A percentile compares a stretch with the other conserved stretches of the same genome.
Conservation (phyloP, 2,888 invertebrate species). For the Caenorhabditis angaria region DNA sequence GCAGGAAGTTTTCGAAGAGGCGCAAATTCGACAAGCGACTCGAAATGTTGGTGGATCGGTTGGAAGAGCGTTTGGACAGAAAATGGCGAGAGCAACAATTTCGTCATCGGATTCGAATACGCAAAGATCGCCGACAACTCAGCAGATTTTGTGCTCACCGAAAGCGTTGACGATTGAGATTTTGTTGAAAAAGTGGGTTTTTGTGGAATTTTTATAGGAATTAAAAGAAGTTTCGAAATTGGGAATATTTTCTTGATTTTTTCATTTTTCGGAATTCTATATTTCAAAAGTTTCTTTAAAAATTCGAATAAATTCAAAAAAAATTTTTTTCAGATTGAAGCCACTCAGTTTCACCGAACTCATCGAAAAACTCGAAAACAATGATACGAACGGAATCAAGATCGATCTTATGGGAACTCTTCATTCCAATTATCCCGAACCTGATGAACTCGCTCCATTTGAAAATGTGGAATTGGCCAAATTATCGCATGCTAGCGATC, state of each 20-base stretch:
- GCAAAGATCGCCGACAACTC: conserved; percentile 19
- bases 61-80: conserved; percentile 30
- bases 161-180: conserved; percentile 43
- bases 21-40: conserved; percentile 27
- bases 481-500: conserved; percentile 40
- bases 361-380: conserved; percentile 34
- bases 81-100: conserved; percentile 18
- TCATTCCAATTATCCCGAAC: conserved; percentile 36
- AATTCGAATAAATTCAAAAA: neutral
- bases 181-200: conserved; percentile 31
- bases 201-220: neutral
- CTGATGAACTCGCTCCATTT: conserved; percentile 28
- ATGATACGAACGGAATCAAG: conserved; percentile 38
- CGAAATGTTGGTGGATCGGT: conserved; percentile 35
- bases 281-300: neutral
- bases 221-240: neutral
- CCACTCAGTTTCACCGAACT: conserved; percentile 31
- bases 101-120: conserved; percentile 16
- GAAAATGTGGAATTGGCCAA: conserved; percentile 22
- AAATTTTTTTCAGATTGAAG: conserved; percentile 19
- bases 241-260: neutral
- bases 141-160: conserved; percentile 30
- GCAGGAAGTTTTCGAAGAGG: conserved; percentile 44
- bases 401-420: conserved; percentile 39
- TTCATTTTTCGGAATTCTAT: no score